Base-by-base conservation (phyloP, 1,140 invertebrate species). In the Muscidifurax raptorellus region DNA sequence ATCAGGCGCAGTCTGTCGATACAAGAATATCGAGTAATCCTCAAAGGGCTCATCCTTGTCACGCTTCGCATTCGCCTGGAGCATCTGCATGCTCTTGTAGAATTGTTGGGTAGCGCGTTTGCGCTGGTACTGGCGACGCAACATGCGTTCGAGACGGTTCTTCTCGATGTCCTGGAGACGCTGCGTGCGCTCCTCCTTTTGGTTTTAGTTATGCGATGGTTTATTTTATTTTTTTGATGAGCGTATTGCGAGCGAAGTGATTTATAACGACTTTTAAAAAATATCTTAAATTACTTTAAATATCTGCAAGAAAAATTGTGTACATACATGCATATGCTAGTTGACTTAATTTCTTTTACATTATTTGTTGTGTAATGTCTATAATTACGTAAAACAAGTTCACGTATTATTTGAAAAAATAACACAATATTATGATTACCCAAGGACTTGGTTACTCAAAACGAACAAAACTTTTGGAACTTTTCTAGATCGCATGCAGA, bases 51-150 rank as follows among this genome's bases (percentile, higher is more conserved):
- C 93, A 36, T 94, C 92, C 88, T 94, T 94, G 76, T 94, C 93
- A 85, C 92, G 91, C 86, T 93, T 94, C 67, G 94, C 95, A 88
- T 96, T 96, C 22, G 94, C 94, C 91, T 96, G 95, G 85, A 97
- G 92, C 94, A 97, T 96, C 90, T 96, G 95, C 94, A 97, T 95
- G 91, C 96, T 96, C 92, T 96, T 96, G 89, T 96, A 94, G 91
- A 96, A 96, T 83, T 96, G 95, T 88, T 96, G 95, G 3, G 95
- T 96, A 85, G 95, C 94, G 88, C 95, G 94, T 90, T 95, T 94
- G 83, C 95, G 93, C 87, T 95, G 94, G 90, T 95, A 95, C 83
- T 95, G 94, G 12, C 95, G 93, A 85, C 94, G 94, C 90, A 94
- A 94, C 91, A 95, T 94, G 81, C 95, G 94, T 80, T 96, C 95